Conservation (phyloP, 1,140 invertebrate species). For the Drosophila bocqueti region DNA sequence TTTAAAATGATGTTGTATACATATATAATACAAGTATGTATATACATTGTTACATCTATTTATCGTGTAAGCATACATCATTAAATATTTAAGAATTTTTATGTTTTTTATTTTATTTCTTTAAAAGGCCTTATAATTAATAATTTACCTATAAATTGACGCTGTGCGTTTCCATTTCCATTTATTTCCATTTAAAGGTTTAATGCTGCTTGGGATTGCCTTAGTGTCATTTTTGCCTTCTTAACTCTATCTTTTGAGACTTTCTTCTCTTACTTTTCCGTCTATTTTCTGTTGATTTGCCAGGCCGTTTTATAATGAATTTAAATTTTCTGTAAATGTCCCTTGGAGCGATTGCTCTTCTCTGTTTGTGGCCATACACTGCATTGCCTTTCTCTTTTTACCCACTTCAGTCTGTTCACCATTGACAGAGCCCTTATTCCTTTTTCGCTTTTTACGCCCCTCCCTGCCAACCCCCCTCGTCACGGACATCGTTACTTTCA, state of each 20-base stretch:
- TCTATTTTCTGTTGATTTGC: neutral
- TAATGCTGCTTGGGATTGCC: neutral
- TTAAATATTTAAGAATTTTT: neutral
- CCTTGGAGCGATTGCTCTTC: constrained; percentile 32
- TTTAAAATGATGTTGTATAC: too few relatives aligned
- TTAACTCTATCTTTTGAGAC: neutral
- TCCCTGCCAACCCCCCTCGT: neutral
- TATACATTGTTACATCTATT: too few relatives aligned
- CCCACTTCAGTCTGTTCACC: neutral
- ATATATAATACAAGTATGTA: too few relatives aligned
- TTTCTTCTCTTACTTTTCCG: neutral
- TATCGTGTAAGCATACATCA: too few relatives aligned
- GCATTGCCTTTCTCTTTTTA: neutral
- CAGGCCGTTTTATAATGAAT: constrained; percentile 43
- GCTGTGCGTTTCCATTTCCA: neutral
- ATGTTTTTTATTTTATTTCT: neutral
- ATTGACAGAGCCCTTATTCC: neutral
- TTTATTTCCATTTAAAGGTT: neutral
- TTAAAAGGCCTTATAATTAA: neutral
- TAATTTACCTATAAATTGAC: neutral
- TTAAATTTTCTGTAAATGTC: constrained; percentile 54
- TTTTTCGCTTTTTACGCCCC: constrained; percentile 1
- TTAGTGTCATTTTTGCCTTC: neutral
- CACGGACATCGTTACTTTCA: constrained; percentile 58
- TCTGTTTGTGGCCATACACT: constrained; percentile 11